Evolutionary conservation across 2,113 vertebrate species (phyloP), one percentile per base, ranked within the genome.

Genomic region (Corythoichthys intestinalis): DNA sequence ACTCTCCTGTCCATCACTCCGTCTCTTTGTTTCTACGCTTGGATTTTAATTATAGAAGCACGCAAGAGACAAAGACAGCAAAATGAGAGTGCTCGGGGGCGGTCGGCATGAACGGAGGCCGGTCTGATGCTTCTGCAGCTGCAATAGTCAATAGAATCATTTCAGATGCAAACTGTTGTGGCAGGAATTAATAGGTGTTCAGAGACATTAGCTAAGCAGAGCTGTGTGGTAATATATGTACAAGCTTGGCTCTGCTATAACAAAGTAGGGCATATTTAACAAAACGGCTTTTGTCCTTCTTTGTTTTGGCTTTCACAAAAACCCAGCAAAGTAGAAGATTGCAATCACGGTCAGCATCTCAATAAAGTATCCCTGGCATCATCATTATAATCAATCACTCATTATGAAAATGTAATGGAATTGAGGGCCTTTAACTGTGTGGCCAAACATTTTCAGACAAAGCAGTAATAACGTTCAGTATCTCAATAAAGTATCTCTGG

Each of bases 31-130:
- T 70, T 59, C 66, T 63, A 79, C 81, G 82, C 78, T 65, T 63
- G 81, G 86, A 83, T 82, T 85, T 85, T 77, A 86, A 87, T 87
- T 86, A 87, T 75, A 79, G 72, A 80, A 76, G 28, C 76, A 64
- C 62, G 69, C 71, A 73, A 50, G 73, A 60, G 39, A 73, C 72
- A 70, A 1, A 76, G 58, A 63, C 61, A 12, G 20, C 61, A 63
- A 71, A 69, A 66, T 12, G 61, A 75, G 57, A 59, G 69, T 70
- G 66, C 72, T 39, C 56, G 14, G 52, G 13, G 69, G 71, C 61
- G 65, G 66, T 69, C 66, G 72, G 73, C 20, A 3, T 82, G 67
- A 81, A 66, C 73, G 60, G 46, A 67, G 62, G 71, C 14, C 54
- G 69, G 34, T 60, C 54, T 76, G 66, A 79, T 75, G 73, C 60